Percentiles rank a stretch among this genome's conserved stretches.
These are phyloP conservation scores for Trichoplusia ni DNA, from an alignment of 1,140 invertebrate species.

Conservation along the genomic window DNA sequence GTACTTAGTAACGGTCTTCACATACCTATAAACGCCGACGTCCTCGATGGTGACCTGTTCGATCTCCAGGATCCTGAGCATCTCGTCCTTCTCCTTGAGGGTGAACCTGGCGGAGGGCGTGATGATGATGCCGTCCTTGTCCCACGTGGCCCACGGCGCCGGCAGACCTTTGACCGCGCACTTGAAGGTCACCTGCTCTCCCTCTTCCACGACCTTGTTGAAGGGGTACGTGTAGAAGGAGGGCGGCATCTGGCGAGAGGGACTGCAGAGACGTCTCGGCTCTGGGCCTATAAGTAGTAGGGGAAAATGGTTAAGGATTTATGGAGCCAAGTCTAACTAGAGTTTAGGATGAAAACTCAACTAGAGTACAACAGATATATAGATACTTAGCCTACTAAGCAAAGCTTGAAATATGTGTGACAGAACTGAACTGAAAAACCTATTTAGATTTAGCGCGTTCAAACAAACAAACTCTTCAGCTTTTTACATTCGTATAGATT, in stretches of 20 bases:
- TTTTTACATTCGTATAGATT: too few species aligned
- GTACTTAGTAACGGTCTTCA: too few species aligned
- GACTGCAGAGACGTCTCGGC: slow-evolving; percentile 56
- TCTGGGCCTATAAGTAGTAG: slow-evolving; percentile 53
- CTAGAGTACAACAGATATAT: too few species aligned
- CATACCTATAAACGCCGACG: slow-evolving; percentile 91
- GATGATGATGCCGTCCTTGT: slow-evolving; percentile 87
- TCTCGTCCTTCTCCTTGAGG: slow-evolving; percentile 90
- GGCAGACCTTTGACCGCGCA: slow-evolving; percentile 90
- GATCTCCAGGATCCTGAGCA: slow-evolving; percentile 88
- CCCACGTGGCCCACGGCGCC: slow-evolving; percentile 89
- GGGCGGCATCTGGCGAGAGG: slow-evolving; percentile 80
- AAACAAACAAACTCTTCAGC: too few species aligned
- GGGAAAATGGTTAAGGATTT: neutral
- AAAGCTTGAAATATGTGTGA: too few species aligned
- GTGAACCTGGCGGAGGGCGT: slow-evolving; percentile 85
- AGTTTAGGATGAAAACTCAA: too few species aligned
- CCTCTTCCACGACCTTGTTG: slow-evolving; percentile 91
- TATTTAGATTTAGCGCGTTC: too few species aligned
- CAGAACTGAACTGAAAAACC: too few species aligned
- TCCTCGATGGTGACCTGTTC: slow-evolving; percentile 89
- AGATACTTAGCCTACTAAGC: too few species aligned
- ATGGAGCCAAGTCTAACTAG: too few species aligned
- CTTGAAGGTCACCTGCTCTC: slow-evolving; percentile 87
- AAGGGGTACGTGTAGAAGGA: slow-evolving; percentile 95